Evolutionary conservation across 2,113 vertebrate species (phyloP).

Genomic region (Oncorhynchus mykiss): DNA sequence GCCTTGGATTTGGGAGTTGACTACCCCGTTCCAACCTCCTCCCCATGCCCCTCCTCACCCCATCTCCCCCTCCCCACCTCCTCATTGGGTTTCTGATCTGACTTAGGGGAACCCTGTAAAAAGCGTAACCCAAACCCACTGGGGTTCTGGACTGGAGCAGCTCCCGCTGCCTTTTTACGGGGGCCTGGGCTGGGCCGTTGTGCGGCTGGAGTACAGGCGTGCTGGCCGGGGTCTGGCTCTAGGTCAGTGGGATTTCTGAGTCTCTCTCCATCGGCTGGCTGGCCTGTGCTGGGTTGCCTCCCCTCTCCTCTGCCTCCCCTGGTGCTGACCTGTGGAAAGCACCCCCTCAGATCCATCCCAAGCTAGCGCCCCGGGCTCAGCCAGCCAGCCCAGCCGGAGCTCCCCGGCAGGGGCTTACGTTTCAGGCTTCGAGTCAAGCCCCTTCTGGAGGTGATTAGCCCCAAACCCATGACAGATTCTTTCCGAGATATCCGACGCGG

Average conservation of each 20-base stretch:
- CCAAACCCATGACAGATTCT: constrained; percentile 99
- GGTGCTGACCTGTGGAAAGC: constrained; percentile 90
- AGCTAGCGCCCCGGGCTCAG: constrained; percentile 80
- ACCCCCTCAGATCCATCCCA: constrained; percentile 74
- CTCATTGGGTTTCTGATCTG: constrained; percentile 6
- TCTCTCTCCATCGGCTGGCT: constrained; percentile 71
- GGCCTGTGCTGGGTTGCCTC: constrained; percentile 78
- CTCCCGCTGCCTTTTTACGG: constrained; percentile 40
- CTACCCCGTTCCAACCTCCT: constrained; percentile 65
- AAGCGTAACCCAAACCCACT: constrained; percentile 74
- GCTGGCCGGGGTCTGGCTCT: constrained; percentile 69
- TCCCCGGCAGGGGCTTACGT: constrained; percentile 97
- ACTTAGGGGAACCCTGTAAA: constrained; percentile 41
- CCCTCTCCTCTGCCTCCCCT: constrained; percentile 80
- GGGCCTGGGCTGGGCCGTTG: not conserved
- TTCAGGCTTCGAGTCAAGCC: constrained; percentile 96
- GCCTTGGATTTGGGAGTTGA: not conserved
- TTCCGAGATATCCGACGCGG: constrained; percentile 99
- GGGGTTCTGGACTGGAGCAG: not conserved
- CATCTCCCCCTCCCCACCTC: not conserved
- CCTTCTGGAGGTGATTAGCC: constrained; percentile 99
- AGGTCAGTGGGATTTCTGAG: constrained; percentile 46
- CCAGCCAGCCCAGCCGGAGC: constrained; percentile 75
- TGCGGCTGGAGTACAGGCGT: constrained; percentile 55
- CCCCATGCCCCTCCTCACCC: too few species aligned